Percentiles rank a stretch among this genome's conserved stretches.
Evolutionary conservation across 2,888 invertebrate species (phyloP).

Genomic region (Nebria brevicollis): DNA sequence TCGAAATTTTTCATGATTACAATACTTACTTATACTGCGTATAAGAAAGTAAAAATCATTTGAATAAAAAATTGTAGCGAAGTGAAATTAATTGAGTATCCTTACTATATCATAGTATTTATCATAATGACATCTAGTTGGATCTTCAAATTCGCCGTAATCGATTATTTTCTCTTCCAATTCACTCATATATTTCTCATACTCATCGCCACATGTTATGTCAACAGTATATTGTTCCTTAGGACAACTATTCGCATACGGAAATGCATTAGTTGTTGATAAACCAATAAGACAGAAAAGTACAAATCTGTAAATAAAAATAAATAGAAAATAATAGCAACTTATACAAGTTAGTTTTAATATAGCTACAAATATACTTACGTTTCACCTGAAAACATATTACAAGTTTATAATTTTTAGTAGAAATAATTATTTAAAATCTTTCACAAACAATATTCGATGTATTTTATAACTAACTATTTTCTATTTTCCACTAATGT

Average conservation of each 20-base stretch:
- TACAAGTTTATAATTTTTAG: too few relatives aligned
- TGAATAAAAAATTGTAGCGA: too few relatives aligned
- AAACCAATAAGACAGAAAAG: neutral
- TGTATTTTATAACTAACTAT: too few relatives aligned
- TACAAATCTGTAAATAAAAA: neutral
- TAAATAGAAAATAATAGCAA: neutral
- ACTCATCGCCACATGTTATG: slow-evolving; percentile 33
- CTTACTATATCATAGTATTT: slow-evolving; percentile 38
- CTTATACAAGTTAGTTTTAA: too few relatives aligned
- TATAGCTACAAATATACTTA: too few relatives aligned
- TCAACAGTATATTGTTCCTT: slow-evolving; percentile 24
- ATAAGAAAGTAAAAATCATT: too few relatives aligned
- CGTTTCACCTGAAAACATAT: too few relatives aligned
- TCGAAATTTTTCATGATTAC: too few relatives aligned
- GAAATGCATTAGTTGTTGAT: neutral
- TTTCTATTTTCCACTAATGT: too few relatives aligned
- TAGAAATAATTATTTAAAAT: too few relatives aligned
- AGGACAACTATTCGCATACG: slow-evolving; percentile 8
- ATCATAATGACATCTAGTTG: slow-evolving; percentile 33
- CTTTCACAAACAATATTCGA: too few relatives aligned
- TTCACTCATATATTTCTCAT: slow-evolving; percentile 21
- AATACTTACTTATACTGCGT: too few relatives aligned
- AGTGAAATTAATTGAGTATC: slow-evolving; percentile 8
- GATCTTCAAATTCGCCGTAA: slow-evolving; percentile 23
- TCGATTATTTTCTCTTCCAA: slow-evolving; percentile 27